phyloP scores from a whole-genome alignment of 2,888 invertebrate species.

The Aproaerema taeniolella region DNA sequence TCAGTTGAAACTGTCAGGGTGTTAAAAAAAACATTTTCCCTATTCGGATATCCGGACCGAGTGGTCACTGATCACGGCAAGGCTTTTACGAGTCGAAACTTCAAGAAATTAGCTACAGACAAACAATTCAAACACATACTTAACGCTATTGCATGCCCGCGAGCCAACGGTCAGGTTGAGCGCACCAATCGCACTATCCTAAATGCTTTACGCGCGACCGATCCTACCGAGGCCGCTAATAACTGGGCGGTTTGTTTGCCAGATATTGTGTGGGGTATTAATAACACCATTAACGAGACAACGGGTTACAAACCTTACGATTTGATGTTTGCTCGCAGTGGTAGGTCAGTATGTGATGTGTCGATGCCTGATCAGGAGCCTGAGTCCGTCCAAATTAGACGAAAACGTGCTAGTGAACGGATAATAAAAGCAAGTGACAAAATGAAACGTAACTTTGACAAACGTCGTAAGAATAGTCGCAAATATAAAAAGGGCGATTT shows the following conservation, averaged over 20 bases:
- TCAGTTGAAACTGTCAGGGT: constrained; percentile 13
- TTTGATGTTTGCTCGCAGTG: constrained; percentile 21
- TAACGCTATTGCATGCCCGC: constrained; percentile 22
- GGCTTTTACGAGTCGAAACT: constrained; percentile 24
- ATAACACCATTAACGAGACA: constrained; percentile 22
- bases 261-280: constrained; percentile 26
- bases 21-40: constrained; percentile 17
- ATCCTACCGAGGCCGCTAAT: constrained; percentile 21
- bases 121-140: constrained; percentile 24
- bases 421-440: constrained; percentile 4
- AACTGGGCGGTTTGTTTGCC: constrained; percentile 25
- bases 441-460: constrained; percentile 22
- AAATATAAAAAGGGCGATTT: constrained; percentile 22
- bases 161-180: constrained; percentile 28
- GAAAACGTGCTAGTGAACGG: constrained; percentile 1
- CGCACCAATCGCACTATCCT: constrained; percentile 24
- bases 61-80: constrained; percentile 14
- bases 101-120: constrained; percentile 19
- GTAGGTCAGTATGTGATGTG: constrained; percentile 14
- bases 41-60: constrained; percentile 13
- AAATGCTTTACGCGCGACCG: constrained; percentile 20
- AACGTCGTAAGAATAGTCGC: constrained; percentile 13
- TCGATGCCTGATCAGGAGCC: background rate
- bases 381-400: constrained; percentile 1
- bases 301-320: constrained; percentile 22